Conservation (phyloP, 2,797 vertebrate genomes). For the Steatocranus sp. region DNA sequence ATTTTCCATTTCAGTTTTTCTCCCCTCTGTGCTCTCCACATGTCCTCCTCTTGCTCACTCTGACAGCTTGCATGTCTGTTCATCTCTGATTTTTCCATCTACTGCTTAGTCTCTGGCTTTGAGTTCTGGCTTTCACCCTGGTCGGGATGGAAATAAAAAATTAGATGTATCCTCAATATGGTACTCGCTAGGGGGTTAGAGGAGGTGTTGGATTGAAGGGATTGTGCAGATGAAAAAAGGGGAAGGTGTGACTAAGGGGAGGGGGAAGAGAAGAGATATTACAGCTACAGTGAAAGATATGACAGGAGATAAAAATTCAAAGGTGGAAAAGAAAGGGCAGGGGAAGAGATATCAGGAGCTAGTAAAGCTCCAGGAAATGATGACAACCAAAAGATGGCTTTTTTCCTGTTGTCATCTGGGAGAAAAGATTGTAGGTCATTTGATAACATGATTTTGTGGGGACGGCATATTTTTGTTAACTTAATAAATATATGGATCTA, state of each 20-base stretch:
- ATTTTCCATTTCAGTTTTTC: slow-evolving; percentile 7
- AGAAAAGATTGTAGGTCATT: not conserved
- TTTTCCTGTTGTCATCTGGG: not conserved
- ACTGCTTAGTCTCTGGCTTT: slow-evolving; percentile 7
- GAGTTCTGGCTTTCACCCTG: not conserved
- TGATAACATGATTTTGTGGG: not conserved
- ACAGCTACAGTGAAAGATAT: not conserved
- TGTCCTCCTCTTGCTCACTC: not conserved
- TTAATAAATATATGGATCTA: not conserved
- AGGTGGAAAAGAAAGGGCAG: not conserved
- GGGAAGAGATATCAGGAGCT: not conserved
- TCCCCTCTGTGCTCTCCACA: not conserved
- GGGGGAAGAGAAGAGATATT: not conserved
- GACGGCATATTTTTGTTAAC: not conserved
- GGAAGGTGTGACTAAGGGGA: not conserved
- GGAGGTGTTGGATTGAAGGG: not conserved
- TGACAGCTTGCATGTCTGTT: not conserved
- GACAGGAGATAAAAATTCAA: not conserved
- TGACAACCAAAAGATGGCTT: not conserved
- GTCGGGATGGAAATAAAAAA: slow-evolving; percentile 4
- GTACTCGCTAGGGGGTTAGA: not conserved
- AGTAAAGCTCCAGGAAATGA: not conserved
- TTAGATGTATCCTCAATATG: slow-evolving; percentile 9
- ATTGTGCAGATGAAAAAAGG: slow-evolving; percentile 25
- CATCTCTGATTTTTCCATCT: slow-evolving; percentile 13